Base-by-base conservation (phyloP, 2,888 invertebrate genomes). In the Protonemura montana region DNA sequence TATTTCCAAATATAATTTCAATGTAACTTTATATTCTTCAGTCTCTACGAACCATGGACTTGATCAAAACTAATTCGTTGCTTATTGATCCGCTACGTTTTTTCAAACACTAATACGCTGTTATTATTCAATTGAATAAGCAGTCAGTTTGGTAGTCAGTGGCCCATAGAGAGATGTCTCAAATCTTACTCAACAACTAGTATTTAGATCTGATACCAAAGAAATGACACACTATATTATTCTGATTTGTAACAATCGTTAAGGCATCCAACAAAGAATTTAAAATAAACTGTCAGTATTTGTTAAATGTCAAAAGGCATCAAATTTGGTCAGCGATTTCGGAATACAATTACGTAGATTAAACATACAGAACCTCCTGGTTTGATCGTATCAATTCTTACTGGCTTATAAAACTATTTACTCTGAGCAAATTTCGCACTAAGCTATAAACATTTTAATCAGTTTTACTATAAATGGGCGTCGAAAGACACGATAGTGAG, bases 1-100 rank as follows among this genome's bases (percentile, higher is more conserved):
- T 89, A 89, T 88, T 88, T 88, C 85, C 80, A 86, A 87, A 86
- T 86, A 86, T 87, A 88, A 87, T 86, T 86, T 85, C 82, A 87
- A 76, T 76, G 84, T 25, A 84, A 84, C 84, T 76, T 7, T 28
- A 35, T 84, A 27, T 84, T 81, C 81, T 81, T n/a, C n/a, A n/a
- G n/a, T n/a, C n/a, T n/a, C n/a, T 78, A 27, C 78, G 7, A 28
- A 0, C 26, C 78, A 78, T 28, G 13, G 27, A 84, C 76, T 84
- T 42, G 82, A 76, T 84, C 84, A 27, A 84, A 84, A 76, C 76
- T 84, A 84, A 84, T 84, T 84, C 84, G 76, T 59, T 27, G 29
- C 59, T 84, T 84, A 84, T 84, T 59, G 84, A 84, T 84, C 84
- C 84, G 59, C 76, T 27, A 84, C 84, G 7, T 76, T n/a, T 84